Evolutionary conservation across 2,888 invertebrate species (phyloP).

Genomic region (Andrena chrysosceles): DNA sequence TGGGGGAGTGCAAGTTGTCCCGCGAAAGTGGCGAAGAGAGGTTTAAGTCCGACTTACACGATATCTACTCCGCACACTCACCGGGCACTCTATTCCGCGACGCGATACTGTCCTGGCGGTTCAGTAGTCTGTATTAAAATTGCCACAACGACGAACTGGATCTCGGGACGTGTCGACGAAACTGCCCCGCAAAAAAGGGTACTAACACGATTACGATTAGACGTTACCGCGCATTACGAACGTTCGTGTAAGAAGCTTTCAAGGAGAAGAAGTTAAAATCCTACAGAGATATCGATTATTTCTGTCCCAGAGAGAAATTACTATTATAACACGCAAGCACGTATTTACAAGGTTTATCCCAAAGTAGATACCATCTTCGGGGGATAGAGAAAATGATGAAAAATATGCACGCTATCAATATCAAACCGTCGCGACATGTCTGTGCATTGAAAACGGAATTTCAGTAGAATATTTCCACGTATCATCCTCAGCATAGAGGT

Average conservation of each 20-base stretch:
- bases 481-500: slow-evolving; percentile 1
- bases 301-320: no score
- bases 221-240: slow-evolving; percentile 59
- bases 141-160: slow-evolving; percentile 72
- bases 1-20: slow-evolving; percentile 52
- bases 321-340: no score
- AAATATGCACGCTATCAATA: background rate
- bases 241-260: slow-evolving; percentile 68
- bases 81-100: slow-evolving; percentile 78
- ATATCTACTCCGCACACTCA: slow-evolving; percentile 83
- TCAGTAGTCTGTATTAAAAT: slow-evolving; percentile 79
- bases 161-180: slow-evolving; percentile 43
- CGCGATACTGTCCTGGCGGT: slow-evolving; percentile 73
- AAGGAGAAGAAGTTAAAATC: slow-evolving; percentile 31
- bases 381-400: background rate
- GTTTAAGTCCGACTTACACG: slow-evolving; percentile 84
- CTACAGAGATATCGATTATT: slow-evolving; percentile 7
- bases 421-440: background rate
- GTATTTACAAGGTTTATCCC: background rate
- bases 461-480: background rate
- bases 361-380: background rate
- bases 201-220: slow-evolving; percentile 53
- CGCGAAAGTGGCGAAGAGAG: slow-evolving; percentile 65
- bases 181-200: slow-evolving; percentile 40
- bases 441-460: background rate